These are phyloP conservation scores for Parotocinclus haroldoi DNA, from an alignment of 2,797 vertebrate species.

Conservation along the genomic window DNA sequence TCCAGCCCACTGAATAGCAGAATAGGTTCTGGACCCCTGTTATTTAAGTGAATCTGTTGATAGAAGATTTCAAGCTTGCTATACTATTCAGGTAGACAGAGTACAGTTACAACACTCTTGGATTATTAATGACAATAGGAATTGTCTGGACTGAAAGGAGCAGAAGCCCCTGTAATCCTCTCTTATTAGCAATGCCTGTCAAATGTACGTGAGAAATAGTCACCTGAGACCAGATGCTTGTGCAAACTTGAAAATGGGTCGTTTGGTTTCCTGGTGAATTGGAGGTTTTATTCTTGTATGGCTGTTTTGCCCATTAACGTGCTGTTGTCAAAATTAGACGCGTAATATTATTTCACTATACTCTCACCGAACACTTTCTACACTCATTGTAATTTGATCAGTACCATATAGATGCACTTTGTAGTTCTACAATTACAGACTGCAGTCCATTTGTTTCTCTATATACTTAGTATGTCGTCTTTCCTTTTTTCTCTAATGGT, in stretches of 20 bases:
- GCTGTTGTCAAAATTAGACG: too few species aligned
- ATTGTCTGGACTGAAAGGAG: slow-evolving; percentile 8
- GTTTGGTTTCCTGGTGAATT: slow-evolving; percentile 27
- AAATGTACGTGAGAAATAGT: slow-evolving; percentile 13
- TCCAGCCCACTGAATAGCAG: too few species aligned
- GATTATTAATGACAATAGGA: slow-evolving; percentile 7
- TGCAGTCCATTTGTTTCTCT: too few species aligned
- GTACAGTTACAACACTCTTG: neutral
- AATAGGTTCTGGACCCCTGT: too few species aligned
- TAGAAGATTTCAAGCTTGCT: neutral
- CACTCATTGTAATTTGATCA: too few species aligned
- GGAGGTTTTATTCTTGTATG: slow-evolving; percentile 14
- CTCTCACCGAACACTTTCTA: too few species aligned
- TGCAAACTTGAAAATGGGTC: slow-evolving; percentile 32
- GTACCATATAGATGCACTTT: too few species aligned
- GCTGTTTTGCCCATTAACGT: neutral
- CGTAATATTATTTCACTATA: too few species aligned
- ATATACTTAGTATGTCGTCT: too few species aligned
- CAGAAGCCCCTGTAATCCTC: slow-evolving; percentile 3
- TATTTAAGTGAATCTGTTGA: neutral
- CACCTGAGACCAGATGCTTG: slow-evolving; percentile 1
- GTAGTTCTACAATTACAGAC: too few species aligned
- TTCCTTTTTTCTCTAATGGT: too few species aligned
- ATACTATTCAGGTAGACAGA: neutral
- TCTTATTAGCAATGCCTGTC: slow-evolving; percentile 4